Evolutionary conservation across 2,888 invertebrate species (phyloP).

Genomic region (Pseudococcus viburni): DNA sequence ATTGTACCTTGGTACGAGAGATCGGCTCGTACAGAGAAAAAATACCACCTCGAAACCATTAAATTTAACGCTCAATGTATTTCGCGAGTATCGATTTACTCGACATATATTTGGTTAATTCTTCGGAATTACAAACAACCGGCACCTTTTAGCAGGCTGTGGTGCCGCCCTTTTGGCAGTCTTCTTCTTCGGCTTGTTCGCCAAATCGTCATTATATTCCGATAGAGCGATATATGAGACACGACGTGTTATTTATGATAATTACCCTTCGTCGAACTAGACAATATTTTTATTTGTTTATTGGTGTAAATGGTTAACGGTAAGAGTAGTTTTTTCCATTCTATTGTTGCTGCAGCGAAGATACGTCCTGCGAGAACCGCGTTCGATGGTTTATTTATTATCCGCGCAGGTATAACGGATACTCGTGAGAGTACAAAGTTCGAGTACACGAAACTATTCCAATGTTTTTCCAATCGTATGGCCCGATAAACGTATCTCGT

Average conservation of each 20-base stretch:
- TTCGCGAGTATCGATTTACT: conserved; percentile 55
- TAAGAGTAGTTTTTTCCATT: not conserved
- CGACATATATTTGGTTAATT: conserved; percentile 47
- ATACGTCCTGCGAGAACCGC: not conserved
- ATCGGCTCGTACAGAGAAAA: not conserved
- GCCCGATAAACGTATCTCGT: not conserved
- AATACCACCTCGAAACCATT: conserved; percentile 44
- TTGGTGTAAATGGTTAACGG: conserved; percentile 47
- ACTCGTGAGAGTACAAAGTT: conserved; percentile 28
- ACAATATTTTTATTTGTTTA: conserved; percentile 52
- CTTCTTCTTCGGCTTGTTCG: not conserved
- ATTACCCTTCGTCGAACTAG: conserved; percentile 26
- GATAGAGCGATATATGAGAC: conserved; percentile 8
- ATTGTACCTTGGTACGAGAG: not conserved
- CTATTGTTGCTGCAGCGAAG: not conserved
- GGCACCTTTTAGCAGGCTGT: not conserved
- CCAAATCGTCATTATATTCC: conserved; percentile 24
- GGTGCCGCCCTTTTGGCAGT: conserved; percentile 9
- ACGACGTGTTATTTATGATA: conserved; percentile 13
- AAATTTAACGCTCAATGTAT: conserved; percentile 63
- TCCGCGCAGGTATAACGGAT: not conserved
- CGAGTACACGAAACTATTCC: not conserved
- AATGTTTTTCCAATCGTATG: not conserved
- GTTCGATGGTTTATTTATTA: conserved; percentile 2
- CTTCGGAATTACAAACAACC: conserved; percentile 32